These are phyloP conservation scores for Xestia rhomboidea DNA, from an alignment of 2,888 invertebrate genomes.

Conservation along the genomic window DNA sequence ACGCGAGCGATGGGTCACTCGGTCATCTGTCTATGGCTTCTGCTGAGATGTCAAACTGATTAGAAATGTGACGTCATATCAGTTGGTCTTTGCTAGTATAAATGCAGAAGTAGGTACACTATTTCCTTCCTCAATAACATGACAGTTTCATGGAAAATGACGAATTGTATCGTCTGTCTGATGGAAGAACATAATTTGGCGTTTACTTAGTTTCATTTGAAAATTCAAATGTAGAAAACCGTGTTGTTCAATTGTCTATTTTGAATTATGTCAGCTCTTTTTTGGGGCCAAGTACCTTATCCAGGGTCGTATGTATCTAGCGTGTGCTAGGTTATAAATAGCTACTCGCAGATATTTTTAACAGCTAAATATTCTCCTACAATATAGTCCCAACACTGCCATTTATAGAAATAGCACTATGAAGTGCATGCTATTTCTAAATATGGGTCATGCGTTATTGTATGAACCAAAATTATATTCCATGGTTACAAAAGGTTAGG, in stretches of 20 bases:
- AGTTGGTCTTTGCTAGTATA: neutral
- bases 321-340: neutral
- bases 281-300: neutral
- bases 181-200: neutral
- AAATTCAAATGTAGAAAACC: neutral
- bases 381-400: neutral
- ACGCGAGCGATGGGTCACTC: constrained; percentile 55
- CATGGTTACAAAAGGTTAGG: neutral
- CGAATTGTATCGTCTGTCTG: neutral
- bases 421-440: too few species aligned
- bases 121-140: neutral
- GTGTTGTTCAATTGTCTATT: neutral
- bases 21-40: constrained; percentile 66
- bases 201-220: neutral
- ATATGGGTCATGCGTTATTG: too few species aligned
- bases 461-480: neutral
- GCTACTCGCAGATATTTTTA: neutral
- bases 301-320: neutral
- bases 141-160: neutral
- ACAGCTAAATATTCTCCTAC: neutral
- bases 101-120: neutral
- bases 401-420: neutral
- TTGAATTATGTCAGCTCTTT: neutral
- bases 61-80: constrained; percentile 39
- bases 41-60: constrained; percentile 48